Percentiles rank a stretch among this genome's conserved stretches.
These are phyloP conservation scores for Drosophila buzzatii DNA, from an alignment of 2,888 invertebrate genomes.

Conservation along the genomic window DNA sequence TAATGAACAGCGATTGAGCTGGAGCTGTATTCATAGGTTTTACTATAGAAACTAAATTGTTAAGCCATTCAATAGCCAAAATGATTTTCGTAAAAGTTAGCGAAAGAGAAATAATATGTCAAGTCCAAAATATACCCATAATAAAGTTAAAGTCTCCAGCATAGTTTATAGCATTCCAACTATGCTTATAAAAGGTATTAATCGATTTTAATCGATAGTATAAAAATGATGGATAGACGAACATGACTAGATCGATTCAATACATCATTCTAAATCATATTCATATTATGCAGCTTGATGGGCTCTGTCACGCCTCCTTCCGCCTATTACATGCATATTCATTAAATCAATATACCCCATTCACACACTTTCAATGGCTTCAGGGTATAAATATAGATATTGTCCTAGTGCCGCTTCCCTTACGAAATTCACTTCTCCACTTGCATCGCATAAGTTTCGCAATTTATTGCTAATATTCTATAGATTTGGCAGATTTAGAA, in stretches of 20 bases:
- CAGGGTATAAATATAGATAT: background rate
- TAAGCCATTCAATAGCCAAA: too few species aligned
- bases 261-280: background rate
- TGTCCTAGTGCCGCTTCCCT: background rate
- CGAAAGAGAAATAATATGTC: too few species aligned
- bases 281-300: background rate
- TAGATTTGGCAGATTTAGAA: constrained; percentile 1
- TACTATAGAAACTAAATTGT: too few species aligned
- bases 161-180: too few species aligned
- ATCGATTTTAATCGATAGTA: too few species aligned
- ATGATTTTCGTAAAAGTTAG: too few species aligned
- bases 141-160: too few species aligned
- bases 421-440: background rate
- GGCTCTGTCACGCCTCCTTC: background rate
- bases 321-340: background rate
- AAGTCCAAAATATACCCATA: too few species aligned
- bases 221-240: background rate
- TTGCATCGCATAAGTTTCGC: background rate
- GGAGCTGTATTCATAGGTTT: too few species aligned
- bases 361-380: background rate
- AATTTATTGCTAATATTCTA: constrained; percentile 3
- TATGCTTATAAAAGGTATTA: too few species aligned
- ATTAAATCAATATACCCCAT: background rate
- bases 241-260: background rate
- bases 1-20: too few species aligned